Evolutionary conservation across 2,797 vertebrate genomes (phyloP), one percentile per base, ranked within the genome.

Genomic region (Cyclura pinguis): DNA sequence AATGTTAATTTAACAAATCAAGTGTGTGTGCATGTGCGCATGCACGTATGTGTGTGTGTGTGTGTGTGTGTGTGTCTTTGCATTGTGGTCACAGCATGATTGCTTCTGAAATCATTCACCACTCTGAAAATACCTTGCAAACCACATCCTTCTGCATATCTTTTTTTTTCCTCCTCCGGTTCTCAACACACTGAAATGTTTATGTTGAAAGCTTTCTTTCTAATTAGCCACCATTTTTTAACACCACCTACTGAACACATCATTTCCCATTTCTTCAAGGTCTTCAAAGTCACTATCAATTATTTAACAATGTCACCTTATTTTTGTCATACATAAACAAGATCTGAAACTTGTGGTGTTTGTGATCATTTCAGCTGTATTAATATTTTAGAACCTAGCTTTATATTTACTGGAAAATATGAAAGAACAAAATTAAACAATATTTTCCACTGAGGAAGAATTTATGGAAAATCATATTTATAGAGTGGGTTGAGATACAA

Each of bases 291-390:
- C 35, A 38, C n/a, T 87, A 24, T 84, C 67, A 87, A 77, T 87
- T 77, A 90, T 90, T 90, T 76, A 87, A 38, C 80, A 84, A 87
- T 86, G 85, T 87, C 52, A 86, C 59, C 42, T 87, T 87, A 87
- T 83, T 82, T 90, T 73, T 87, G 47, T 83, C 59, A 87, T 59
- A 87, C 42, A 84, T 87, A 72, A 67, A 77, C 57, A 90, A 76
- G 47, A 27, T 83, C 57, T 38, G 42, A 77, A 87, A 77, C 38
- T 81, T 67, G 16, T 80, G 67, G 35, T 47, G 18, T 83, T 90
- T 87, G n/a, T 76, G 42, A 90, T 83, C 10, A 52, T 90, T 87
- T 87, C 80, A 76, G 55, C n/a, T 42, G 6, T 64, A 87, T 87
- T 83, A 76, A 90, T 89, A 84, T 84, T 84, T 89, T 89, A 57